phyloP scores from a whole-genome alignment of 2,888 invertebrate genomes.

The Cosmopolites sordidus region DNA sequence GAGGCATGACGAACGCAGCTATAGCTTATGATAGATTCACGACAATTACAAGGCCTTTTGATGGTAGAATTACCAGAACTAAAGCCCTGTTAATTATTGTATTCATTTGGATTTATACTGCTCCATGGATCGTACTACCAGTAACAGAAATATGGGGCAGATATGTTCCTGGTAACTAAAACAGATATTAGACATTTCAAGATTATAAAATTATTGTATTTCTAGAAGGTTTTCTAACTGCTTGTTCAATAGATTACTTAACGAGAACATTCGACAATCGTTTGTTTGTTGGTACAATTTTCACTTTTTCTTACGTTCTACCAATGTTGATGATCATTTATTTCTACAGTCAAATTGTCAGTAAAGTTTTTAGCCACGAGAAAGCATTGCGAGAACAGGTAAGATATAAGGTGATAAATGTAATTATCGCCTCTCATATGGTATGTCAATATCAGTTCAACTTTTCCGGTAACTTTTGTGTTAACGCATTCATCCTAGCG shows the following conservation, averaged over 20 bases:
- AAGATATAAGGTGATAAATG: slow-evolving; percentile 20
- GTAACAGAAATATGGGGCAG: slow-evolving; percentile 80
- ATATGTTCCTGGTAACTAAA: slow-evolving; percentile 68
- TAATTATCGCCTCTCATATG: too few species aligned
- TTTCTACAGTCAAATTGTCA: slow-evolving; percentile 84
- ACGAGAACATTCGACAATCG: slow-evolving; percentile 74
- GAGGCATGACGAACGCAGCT: slow-evolving; percentile 72
- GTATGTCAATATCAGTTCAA: too few species aligned
- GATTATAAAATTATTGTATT: slow-evolving; percentile 8
- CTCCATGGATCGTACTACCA: slow-evolving; percentile 80
- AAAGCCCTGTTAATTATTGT: slow-evolving; percentile 73
- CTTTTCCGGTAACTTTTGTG: too few species aligned
- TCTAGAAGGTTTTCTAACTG: slow-evolving; percentile 85
- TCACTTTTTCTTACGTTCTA: slow-evolving; percentile 70
- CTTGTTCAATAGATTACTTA: slow-evolving; percentile 79
- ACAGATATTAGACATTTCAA: background rate
- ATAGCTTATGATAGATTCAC: slow-evolving; percentile 80
- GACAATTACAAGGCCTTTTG: slow-evolving; percentile 77
- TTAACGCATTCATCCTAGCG: too few species aligned
- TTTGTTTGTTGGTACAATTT: slow-evolving; percentile 72
- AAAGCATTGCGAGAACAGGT: slow-evolving; percentile 71
- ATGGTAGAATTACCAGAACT: slow-evolving; percentile 74
- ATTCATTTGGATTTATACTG: slow-evolving; percentile 69
- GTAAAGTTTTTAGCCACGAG: slow-evolving; percentile 81
- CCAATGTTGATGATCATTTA: slow-evolving; percentile 75